Evolutionary conservation across 2,113 vertebrate genomes (phyloP), one percentile per base, ranked within the genome.

Genomic region (Orycteropus afer): DNA sequence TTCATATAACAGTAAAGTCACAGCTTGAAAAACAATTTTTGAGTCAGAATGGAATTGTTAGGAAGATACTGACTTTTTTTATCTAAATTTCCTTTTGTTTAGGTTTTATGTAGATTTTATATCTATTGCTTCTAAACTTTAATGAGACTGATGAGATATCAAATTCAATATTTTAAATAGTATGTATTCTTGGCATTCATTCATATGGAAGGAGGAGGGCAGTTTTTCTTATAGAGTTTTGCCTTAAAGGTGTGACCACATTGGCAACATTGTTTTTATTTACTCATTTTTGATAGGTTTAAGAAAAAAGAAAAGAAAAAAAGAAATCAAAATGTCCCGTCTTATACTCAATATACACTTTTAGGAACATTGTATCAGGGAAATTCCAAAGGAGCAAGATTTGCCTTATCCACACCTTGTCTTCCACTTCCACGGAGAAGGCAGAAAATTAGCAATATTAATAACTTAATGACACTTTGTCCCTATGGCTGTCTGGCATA

Each of bases 381-480:
- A 81, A 85, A 49, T 76, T 49, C 7, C 20, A 77, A 12, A n/a
- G 51, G 57, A 51, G 63, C 20, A 49, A 18, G 40, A 59, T 82
- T 85, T 82, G 65, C 42, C 53, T 77, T 79, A 49, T 34, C 14
- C 20, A 45, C 2, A 7, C 79, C 15, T 71, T 93, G n/a, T 20
- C 49, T 93, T 86, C 12, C 82, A 80, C 49, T 93, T 86, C 12
- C 82, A 80, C 20, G 76, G n/a, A 84, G 59, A 91, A 88, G 71
- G 1, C 37, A 79, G 59, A n/a, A 51, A 59, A 37, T 25, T 79
- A 71, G 51, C 20, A 74, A 37, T 29, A 69, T 89, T 51, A 42
- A 67, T 86, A n/a, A 69, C 91, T 83, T 45, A 59, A 34, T 92
- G 37, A 10, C 53, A 82, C 1, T 27, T 57, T 86, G n/a, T 89